Base-by-base conservation (phyloP, 1,140 invertebrate genomes). In the Bombus impatiens region DNA sequence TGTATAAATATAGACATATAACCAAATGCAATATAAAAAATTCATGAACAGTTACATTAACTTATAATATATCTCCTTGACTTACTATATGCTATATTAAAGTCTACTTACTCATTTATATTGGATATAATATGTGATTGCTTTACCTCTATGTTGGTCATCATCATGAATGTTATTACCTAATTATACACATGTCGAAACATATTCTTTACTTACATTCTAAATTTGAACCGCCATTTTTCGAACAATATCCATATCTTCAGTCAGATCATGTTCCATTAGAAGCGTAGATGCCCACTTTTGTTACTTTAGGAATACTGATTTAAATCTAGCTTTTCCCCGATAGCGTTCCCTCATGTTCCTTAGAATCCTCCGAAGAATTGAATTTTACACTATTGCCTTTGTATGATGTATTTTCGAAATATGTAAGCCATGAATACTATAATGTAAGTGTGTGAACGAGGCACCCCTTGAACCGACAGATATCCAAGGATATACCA, bases 401-500 rank as follows among this genome's bases (percentile, higher is more conserved):
- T 86, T 74, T 82, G 87, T 88, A 88, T 82, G 84, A 88, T 88
- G 80, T 78, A 82, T 86, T 78, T 78, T 87, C 74, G 78, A 87
- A 87, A 67, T 90, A 88, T 81, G 53, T 88, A 91, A 90, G 57
- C 44, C 62, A 76, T 75, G 80, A 90, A 72, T 84, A 86, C 82
- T 91, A 88, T 82, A 88, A 86, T 75, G 78, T 80, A 88, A 88
- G 78, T 87, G 94, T 94, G 93, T 94, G 94, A 95, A 94, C 91
- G 91, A 92, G 94, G 92, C 93, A 94, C 93, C 93, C 93, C 93
- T 94, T 95, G 92, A 94, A 95, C 94, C 95, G 94, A 95, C 96
- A 96, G 96, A 96, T 96, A 94, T 95, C 94, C 95, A 96, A 96
- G 96, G 96, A 96, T 91, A 92, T 94, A 93, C 92, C 94, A 94